Conservation (phyloP, 53 echinoderm and acorn worm genomes). For the Paracentrotus lividus region DNA sequence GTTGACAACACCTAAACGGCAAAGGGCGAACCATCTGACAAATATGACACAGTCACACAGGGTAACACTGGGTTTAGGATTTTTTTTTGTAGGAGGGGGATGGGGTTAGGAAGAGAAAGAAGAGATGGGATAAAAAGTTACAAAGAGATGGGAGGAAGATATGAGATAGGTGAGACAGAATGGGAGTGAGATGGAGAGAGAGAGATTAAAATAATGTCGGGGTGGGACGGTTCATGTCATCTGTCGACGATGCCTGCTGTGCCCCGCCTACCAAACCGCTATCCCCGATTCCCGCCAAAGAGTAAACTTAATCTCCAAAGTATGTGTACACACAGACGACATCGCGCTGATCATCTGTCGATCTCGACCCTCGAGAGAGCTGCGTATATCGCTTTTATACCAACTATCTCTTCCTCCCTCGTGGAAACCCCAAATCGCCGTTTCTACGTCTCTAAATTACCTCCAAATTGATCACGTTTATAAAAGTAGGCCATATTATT, state of each 20-base stretch:
- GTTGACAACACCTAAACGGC: too few species aligned
- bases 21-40: too few species aligned
- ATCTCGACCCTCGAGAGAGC: background rate
- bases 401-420: background rate
- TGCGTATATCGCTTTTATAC: background rate
- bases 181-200: background rate
- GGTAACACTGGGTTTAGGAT: background rate
- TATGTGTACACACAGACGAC: conserved; percentile 57
- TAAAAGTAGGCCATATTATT: conserved; percentile 8
- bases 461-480: background rate
- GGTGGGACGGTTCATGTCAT: background rate
- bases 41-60: background rate
- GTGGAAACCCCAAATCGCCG: background rate
- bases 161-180: background rate
- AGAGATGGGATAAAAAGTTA: too few species aligned
- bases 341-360: conserved; percentile 25
- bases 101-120: background rate
- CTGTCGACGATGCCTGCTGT: background rate
- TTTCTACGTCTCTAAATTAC: background rate
- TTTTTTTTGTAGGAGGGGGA: background rate
- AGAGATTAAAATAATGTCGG: too few species aligned
- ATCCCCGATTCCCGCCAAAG: conserved; percentile 20
- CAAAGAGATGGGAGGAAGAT: background rate
- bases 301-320: conserved; percentile 60
- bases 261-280: conserved; percentile 36